Base-by-base conservation (phyloP, 1,140 invertebrate genomes). In the Bathynomus jamesi region DNA sequence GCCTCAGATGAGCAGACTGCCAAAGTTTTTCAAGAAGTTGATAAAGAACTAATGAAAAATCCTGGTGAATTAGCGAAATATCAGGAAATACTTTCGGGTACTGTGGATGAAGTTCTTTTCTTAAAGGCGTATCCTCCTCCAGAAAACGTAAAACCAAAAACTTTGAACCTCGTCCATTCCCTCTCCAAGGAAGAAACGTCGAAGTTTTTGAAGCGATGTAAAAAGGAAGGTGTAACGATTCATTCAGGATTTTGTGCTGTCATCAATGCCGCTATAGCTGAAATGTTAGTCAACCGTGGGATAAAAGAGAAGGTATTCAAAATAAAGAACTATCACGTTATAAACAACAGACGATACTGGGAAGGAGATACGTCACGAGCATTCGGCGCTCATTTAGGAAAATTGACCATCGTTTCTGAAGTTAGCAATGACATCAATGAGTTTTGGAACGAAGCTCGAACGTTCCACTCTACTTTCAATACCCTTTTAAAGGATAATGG, bases 181-280 rank as follows among this genome's bases (percentile, higher is more conserved):
- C 7, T 67, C 24, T 31, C 46, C 30, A 67, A 46, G 24, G 30
- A 32, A 21, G 28, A 31, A 4, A 31, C 65, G 17, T 24, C 65
- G 11, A 67, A 67, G 30, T 67, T 67, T 30, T 24, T 28, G n/a
- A 46, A 21, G n/a, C 65, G 65, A 24, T 67, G 65, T 46, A 67
- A 67, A 46, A 40, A 67, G 28, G 65, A 67, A 67, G 65, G 65
- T 8, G 3, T 67, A 25, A 67, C 65, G 17, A 24, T 67, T 21
- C 65, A 67, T 27, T 25, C 65, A 31, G 65, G 65, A 31, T 67
- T 67, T 21, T 67, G 65, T 17, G 40, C 28, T 13, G 65, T 32
- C 31, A 2, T 67, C 11, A 46, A 67, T 24, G 65, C 65, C n/a
- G n/a, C n/a, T n/a, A n/a, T n/a, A n/a, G n/a, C n/a, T n/a, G n/a